Base-by-base conservation (phyloP, 2,888 invertebrate genomes). In the Elysia crispata region DNA sequence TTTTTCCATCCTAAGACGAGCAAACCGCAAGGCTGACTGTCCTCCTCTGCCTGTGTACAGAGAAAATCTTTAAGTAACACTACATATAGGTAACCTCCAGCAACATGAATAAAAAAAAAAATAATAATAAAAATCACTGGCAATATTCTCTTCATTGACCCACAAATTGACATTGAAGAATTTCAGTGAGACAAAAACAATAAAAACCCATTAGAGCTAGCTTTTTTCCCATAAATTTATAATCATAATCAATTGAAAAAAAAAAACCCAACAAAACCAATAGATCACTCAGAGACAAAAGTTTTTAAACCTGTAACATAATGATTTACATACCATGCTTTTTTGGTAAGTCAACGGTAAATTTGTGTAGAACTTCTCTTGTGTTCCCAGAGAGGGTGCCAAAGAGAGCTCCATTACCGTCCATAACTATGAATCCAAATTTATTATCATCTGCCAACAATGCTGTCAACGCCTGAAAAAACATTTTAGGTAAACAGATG, bases 401-500 rank as follows among this genome's bases (percentile, higher is more conserved):
- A 92, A 99, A 99, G 83, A 99, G 94, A 18, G 99, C 98, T 79
- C 99, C 99, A 92, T 99, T 99, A 94, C 99, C 99, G 92, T 99
- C 99, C 99, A 99, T 99, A 69, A 99, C 98, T 90, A 99, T 99
- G 92, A 99, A 99, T n/a, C 99, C 99, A 93, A 99, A 99, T 94
- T 99, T 99, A 93, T 98, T 99, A 92, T 99, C 99, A 91, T 99
- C 99, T 60, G 99, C 98, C 85, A 99, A 93, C 83, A 99, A 94
- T 18, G 99, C 99, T 64, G 98, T 97, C 85, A 99, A 94, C 64
- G 98, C 98, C 94, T 98, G 90, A 80, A 86, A 86, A 76, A 20
- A 30, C 50, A 75, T 50, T 28, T 23, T 30, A 28, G n/a, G 1
- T 25, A n/a, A 11, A 41, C 49, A 20, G 1, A 23, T 18, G 23